Conservation (phyloP, 2,797 vertebrate species). For the Limosa lapponica region DNA sequence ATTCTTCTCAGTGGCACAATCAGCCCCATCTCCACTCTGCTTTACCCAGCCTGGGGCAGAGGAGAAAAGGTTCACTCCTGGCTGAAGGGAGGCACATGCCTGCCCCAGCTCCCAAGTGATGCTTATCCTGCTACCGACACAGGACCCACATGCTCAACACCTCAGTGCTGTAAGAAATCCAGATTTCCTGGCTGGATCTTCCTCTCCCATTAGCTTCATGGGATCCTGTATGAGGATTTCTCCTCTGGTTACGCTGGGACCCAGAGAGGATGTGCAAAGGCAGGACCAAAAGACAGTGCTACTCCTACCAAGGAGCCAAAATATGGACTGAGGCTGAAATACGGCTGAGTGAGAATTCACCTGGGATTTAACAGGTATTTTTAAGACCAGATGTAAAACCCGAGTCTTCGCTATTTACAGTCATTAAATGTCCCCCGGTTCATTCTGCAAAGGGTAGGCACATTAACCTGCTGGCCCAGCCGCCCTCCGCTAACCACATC, state of each 20-base stretch:
- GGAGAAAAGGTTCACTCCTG: neutral
- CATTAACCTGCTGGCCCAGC: conserved; percentile 48
- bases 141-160: rapidly evolving
- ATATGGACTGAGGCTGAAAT: neutral
- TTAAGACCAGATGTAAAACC: neutral
- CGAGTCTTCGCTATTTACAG: neutral
- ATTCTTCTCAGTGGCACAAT: neutral
- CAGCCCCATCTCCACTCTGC: neutral
- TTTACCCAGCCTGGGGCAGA: neutral
- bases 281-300: neutral
- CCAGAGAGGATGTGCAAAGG: neutral
- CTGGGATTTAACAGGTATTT: neutral
- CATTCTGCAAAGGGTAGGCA: conserved; percentile 57
- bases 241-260: rapidly evolving
- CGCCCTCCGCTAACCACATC: conserved; percentile 23
- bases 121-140: neutral
- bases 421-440: neutral
- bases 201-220: neutral
- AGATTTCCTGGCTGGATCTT: neutral
- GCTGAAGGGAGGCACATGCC: rapidly evolving
- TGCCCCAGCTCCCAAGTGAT: neutral
- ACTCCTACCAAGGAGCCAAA: rapidly evolving
- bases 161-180: rapidly evolving
- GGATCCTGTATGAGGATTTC: neutral
- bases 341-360: neutral